Percentiles rank a stretch among this genome's conserved stretches.
phyloP scores from a whole-genome alignment of 2,888 invertebrate genomes.

The Thera obeliscata region DNA sequence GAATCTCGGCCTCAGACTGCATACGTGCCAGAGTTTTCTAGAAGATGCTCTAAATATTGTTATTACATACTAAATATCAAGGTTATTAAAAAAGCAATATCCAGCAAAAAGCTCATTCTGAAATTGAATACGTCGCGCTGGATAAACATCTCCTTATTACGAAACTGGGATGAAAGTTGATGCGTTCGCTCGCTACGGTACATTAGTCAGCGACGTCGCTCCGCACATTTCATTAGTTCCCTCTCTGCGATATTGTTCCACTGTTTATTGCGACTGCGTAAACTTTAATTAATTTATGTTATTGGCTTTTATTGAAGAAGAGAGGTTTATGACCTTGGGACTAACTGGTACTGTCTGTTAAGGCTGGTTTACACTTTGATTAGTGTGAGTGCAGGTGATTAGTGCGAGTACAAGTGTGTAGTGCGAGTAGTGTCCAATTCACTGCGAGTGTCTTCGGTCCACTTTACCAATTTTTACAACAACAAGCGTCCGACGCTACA shows the following conservation, averaged over 20 bases:
- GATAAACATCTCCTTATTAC: constrained; percentile 42
- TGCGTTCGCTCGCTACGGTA: constrained; percentile 69
- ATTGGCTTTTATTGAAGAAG: constrained; percentile 59
- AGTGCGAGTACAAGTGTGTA: no score
- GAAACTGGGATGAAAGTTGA: constrained; percentile 60
- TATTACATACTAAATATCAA: background rate
- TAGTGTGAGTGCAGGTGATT: no score
- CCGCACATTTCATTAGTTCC: constrained; percentile 78
- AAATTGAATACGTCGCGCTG: constrained; percentile 25
- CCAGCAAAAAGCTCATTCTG: constrained; percentile 22
- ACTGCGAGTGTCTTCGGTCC: no score
- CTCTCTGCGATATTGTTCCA: constrained; percentile 65
- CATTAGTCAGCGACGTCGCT: constrained; percentile 67
- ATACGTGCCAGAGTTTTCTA: background rate
- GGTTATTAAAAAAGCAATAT: constrained; percentile 29
- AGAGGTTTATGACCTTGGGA: constrained; percentile 10
- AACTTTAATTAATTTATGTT: constrained; percentile 74
- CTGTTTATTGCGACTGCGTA: constrained; percentile 68
- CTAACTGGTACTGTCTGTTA: no score
- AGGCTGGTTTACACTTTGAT: no score
- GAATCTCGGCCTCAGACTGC: no score
- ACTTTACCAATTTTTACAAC: no score
- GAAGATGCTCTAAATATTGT: background rate
- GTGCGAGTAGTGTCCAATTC: no score
- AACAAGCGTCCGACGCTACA: no score